Percentiles rank a stretch among this genome's conserved stretches.
phyloP scores from a whole-genome alignment of 2,113 vertebrate genomes.

The Mugil cephalus region DNA sequence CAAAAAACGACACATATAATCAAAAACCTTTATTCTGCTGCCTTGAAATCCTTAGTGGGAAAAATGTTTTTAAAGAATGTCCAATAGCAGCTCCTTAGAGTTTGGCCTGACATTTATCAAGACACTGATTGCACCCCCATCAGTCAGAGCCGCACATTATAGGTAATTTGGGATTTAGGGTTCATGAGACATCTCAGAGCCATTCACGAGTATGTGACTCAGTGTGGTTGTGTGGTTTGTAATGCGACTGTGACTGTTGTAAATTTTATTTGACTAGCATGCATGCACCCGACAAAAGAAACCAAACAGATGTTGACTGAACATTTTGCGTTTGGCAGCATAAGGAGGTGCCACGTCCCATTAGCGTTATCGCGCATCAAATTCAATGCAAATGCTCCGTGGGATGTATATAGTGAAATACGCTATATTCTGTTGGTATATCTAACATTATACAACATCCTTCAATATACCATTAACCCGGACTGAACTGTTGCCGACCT shows the following conservation, averaged over 20 bases:
- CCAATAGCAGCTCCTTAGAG: slow-evolving; percentile 42
- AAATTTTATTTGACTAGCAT: neutral
- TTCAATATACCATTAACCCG: neutral
- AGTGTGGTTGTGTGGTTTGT: neutral
- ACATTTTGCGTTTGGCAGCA: neutral
- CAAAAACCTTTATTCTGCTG: neutral
- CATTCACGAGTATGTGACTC: slow-evolving; percentile 10
- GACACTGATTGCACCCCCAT: slow-evolving; percentile 44
- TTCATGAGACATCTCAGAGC: slow-evolving; percentile 18
- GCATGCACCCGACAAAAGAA: neutral
- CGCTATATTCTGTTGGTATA: neutral
- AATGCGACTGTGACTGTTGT: neutral
- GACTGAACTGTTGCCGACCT: no score
- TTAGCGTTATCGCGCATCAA: neutral
- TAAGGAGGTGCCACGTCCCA: neutral
- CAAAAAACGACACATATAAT: slow-evolving; percentile 1
- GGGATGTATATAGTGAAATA: neutral
- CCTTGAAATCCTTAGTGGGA: slow-evolving; percentile 26
- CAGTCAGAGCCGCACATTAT: slow-evolving; percentile 37
- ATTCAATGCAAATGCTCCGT: neutral
- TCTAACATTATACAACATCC: neutral
- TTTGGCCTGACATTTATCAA: slow-evolving; percentile 57
- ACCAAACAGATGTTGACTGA: neutral
- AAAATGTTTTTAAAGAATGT: slow-evolving; percentile 35
- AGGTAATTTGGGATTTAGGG: slow-evolving; percentile 32